Conservation (phyloP, 1,140 invertebrate genomes). For the Antheraea pernyi region DNA sequence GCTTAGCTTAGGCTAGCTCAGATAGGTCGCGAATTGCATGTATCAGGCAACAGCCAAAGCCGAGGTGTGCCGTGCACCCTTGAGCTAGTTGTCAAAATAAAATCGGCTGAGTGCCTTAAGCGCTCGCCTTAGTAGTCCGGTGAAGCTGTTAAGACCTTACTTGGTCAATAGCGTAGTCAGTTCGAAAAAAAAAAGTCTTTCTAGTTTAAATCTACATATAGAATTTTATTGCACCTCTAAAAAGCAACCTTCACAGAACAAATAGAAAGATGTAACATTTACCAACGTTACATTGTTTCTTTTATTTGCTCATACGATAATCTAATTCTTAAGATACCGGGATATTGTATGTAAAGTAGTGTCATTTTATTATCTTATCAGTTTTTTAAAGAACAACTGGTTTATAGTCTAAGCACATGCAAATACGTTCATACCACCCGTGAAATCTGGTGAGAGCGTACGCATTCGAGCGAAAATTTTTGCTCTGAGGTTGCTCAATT, state of each 20-base stretch:
- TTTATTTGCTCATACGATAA: conserved; percentile 17
- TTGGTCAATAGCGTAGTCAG: too few species aligned
- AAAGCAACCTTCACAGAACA: background rate
- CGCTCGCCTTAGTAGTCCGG: too few species aligned
- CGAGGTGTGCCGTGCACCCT: too few species aligned
- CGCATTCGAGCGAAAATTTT: conserved; percentile 49
- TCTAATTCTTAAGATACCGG: conserved; percentile 29
- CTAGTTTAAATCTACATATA: too few species aligned
- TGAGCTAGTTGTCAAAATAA: too few species aligned
- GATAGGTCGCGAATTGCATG: too few species aligned
- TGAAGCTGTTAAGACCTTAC: too few species aligned
- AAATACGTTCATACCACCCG: conserved; percentile 62
- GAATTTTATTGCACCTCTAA: background rate
- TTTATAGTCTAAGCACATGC: conserved; percentile 57
- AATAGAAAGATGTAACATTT: background rate
- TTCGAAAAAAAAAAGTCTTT: too few species aligned
- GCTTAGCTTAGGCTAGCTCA: too few species aligned
- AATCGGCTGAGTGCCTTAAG: too few species aligned
- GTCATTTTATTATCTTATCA: conserved; percentile 52
- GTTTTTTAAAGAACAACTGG: conserved; percentile 62
- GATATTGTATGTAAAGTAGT: conserved; percentile 30
- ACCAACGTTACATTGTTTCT: background rate
- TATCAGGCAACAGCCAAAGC: too few species aligned
- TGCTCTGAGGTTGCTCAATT: conserved; percentile 41
- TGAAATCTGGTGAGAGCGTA: conserved; percentile 70